Evolutionary conservation across 2,797 vertebrate species (phyloP).

Genomic region (Nasua narica): DNA sequence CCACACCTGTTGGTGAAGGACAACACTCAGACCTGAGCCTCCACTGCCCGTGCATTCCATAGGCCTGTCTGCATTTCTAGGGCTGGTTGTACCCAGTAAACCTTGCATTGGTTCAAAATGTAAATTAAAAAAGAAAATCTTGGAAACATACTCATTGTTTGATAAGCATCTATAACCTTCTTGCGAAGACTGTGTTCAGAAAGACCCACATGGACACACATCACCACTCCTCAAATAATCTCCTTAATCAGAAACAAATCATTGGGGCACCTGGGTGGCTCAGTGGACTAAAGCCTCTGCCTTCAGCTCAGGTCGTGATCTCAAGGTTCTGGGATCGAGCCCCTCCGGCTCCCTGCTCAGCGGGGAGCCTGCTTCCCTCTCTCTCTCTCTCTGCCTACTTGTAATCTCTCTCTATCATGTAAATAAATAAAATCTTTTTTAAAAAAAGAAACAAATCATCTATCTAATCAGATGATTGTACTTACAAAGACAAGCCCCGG

Average conservation of each 20-base stretch:
- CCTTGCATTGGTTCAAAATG: background rate
- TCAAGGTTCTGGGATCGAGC: too few species aligned
- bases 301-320: too few species aligned
- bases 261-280: too few species aligned
- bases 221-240: background rate
- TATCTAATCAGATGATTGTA: background rate
- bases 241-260: background rate
- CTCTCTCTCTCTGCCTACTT: too few species aligned
- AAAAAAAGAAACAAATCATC: background rate
- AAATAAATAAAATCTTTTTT: too few species aligned
- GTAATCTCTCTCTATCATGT: too few species aligned
- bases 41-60: fast-evolving
- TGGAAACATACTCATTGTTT: background rate
- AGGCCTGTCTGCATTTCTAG: background rate
- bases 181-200: background rate
- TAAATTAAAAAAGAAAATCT: background rate
- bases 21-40: background rate
- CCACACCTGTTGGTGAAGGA: background rate
- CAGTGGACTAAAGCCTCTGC: too few species aligned
- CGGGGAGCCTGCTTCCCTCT: too few species aligned
- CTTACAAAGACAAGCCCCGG: background rate
- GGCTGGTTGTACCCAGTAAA: background rate
- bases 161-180: background rate
- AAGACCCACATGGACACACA: fast-evolving
- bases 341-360: too few species aligned